Evolutionary conservation across 2,113 vertebrate genomes (phyloP).

Genomic region (Calyptomena viridis): DNA sequence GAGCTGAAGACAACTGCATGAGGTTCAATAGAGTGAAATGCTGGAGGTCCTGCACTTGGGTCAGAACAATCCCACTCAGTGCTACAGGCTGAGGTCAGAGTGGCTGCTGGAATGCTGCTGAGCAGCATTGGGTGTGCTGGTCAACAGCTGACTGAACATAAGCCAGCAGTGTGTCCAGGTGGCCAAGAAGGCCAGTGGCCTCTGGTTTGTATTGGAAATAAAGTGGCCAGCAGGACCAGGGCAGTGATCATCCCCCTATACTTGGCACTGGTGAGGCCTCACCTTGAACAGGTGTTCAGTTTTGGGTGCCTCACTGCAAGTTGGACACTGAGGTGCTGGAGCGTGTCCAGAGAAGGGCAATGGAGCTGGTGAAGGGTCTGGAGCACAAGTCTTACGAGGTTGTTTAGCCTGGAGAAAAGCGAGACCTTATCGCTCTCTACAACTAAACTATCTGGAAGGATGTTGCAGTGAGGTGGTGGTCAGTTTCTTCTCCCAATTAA

Average conservation of each 20-base stretch:
- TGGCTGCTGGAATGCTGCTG: background rate
- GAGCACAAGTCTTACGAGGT: background rate
- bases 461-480: background rate
- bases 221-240: background rate
- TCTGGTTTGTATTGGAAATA: fast-evolving
- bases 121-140: background rate
- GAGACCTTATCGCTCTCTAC: background rate
- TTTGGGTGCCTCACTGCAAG: background rate
- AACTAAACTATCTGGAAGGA: background rate
- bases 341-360: background rate
- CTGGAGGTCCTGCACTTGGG: fast-evolving
- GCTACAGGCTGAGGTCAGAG: background rate
- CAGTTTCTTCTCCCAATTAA: background rate
- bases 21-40: fast-evolving
- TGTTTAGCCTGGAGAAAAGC: background rate
- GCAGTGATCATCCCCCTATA: fast-evolving
- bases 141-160: background rate
- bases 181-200: background rate
- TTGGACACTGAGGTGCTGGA: background rate
- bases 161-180: background rate
- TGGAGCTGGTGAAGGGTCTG: background rate
- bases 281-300: fast-evolving
- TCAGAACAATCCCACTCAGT: background rate
- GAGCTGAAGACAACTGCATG: background rate
- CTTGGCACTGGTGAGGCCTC: fast-evolving